Base-by-base conservation (phyloP, 2,888 invertebrate species). In the Drosophila histrio region DNA sequence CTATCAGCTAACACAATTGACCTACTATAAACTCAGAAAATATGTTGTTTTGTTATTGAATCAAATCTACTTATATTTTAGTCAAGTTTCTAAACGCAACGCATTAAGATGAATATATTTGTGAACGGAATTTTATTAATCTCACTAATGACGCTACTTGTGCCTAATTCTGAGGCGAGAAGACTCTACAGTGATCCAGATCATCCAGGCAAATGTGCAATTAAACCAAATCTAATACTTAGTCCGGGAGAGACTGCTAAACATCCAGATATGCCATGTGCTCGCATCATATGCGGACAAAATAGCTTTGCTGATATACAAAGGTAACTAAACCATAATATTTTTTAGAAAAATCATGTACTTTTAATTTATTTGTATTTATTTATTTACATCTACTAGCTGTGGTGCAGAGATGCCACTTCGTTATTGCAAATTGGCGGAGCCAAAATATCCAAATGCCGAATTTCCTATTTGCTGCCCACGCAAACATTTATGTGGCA, bases 181-280 rank as follows among this genome's bases (percentile, higher is more conserved):
- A 79, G 79, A 2, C 1, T 32, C 6, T 84, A 52, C 11, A 28
- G 50, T 17, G 46, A 84, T 63, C 43, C 56, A 15, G 64, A 61
- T 0, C 44, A 89, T 63, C 89, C 88, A 0, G 82, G 78, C 21
- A 88, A 89, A 47, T 88, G 88, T 50, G 66, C 57, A 2, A 39
- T 88, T 1, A 53, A 54, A 1, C 22, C 41, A 0, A 15, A 66
- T 28, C 13, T 79, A 2, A 64, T 84, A n/a, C 15, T 84, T 9
- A 61, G 30, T 8, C 19, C 58, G 0, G 79, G 77, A 0, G 49
- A 77, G 0, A 1, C 0, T 1, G 54, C 50, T 19, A 65, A 61
- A n/a, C 30, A 72, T 57, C 74, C 81, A 0, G 19, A 53, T 0
- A 26, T 21, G 15, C 32, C 30, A 0, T 88, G 89, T 39, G 77